Base-by-base conservation (phyloP, 2,113 vertebrate genomes). In the Python bivittatus region DNA sequence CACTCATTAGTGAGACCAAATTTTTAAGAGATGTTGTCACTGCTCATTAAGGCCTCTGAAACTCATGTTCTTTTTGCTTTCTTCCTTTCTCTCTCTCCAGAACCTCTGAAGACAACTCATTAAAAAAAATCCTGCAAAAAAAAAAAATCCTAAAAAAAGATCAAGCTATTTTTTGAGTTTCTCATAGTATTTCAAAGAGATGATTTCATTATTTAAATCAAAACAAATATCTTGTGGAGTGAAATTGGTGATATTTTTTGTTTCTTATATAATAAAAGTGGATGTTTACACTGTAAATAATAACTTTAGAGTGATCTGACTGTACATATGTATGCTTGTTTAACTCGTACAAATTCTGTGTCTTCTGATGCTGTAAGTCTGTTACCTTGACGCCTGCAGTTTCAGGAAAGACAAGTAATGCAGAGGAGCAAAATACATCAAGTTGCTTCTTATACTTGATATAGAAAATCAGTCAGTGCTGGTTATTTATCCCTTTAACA, bases 271-370 rank as follows among this genome's bases (percentile, higher is more conserved):
- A 98, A 98, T 98, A 97, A 98, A 96, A 97, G 96, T 98, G 97
- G 98, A 98, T 98, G 97, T 98, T 99, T 98, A 98, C 98, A 98
- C 96, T 99, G 98, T 98, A 98, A 98, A 99, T 98, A 86, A 86
- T 97, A 97, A 97, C 96, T 96, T 97, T 95, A 96, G 96, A 97
- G 95, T 96, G 97, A 96, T 96, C 96, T 96, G 94, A 93, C 97
- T 98, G 97, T 97, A 98, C 97, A 97, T 97, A 98, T 94, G 95
- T 96, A 95, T 97, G 96, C 97, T 97, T 95, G 95, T 97, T 96
- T 94, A 96, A 97, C 93, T 97, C 95, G 95, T 95, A 87, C 96
- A 92, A 95, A 94, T 95, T 95, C 94, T 96, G 95, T 98, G 95
- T 97, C 97, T 96, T 96, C 96, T 97, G 96, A 97, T 97, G 96